These are phyloP conservation scores for Pseudomugil tenellus DNA, from an alignment of 2,797 vertebrate species.

Conservation along the genomic window DNA sequence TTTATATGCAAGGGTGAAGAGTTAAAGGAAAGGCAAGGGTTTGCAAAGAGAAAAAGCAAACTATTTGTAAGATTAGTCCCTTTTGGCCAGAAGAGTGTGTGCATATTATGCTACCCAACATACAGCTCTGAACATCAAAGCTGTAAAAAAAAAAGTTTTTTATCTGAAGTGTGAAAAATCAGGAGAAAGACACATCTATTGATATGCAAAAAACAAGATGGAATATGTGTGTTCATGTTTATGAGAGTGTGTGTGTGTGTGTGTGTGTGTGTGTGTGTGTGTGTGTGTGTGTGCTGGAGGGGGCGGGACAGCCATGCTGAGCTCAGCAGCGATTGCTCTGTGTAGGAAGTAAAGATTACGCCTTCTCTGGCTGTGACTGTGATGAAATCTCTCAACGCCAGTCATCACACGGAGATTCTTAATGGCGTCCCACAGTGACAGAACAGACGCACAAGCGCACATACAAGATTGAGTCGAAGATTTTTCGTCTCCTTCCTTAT, in stretches of 20 bases:
- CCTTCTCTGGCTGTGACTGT: conserved; percentile 47
- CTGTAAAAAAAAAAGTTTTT: conserved; percentile 18
- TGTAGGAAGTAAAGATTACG: conserved; percentile 60
- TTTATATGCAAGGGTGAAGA: conserved; percentile 11
- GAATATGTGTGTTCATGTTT: conserved; percentile 12
- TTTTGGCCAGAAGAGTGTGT: conserved; percentile 8
- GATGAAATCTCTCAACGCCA: conserved; percentile 59
- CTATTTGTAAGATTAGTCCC: conserved; percentile 39
- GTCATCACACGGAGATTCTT: conserved; percentile 58
- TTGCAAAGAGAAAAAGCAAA: conserved; percentile 28
- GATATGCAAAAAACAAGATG: conserved; percentile 31
- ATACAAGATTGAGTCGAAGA: neutral
- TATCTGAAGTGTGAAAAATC: conserved; percentile 31
- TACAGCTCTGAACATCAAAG: conserved; percentile 40
- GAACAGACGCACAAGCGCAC: conserved; percentile 12
- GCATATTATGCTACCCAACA: conserved; percentile 33
- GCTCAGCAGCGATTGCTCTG: conserved; percentile 47
- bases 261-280: conserved; percentile 7
- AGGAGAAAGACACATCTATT: conserved; percentile 17
- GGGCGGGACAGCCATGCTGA: conserved; percentile 12
- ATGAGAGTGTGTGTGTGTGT: neutral
- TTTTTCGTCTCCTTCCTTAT: conserved; percentile 36
- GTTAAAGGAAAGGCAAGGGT: conserved; percentile 24
- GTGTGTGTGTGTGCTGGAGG: neutral
- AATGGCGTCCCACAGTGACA: conserved; percentile 55